phyloP scores from a whole-genome alignment of 2,113 vertebrate genomes.

The Tachuris rubrigastra region DNA sequence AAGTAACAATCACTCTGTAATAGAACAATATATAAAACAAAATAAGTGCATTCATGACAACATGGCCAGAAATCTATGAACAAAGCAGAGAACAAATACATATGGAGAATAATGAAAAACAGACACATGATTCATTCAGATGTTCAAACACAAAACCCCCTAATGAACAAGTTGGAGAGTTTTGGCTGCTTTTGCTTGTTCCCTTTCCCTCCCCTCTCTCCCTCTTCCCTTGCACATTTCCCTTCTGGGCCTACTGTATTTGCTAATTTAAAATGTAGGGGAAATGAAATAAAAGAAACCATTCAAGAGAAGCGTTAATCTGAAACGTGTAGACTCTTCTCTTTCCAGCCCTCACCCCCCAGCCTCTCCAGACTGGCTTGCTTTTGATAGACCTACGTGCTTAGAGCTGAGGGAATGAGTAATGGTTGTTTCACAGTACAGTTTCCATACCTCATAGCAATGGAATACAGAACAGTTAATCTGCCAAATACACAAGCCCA shows the following conservation, averaged over 20 bases:
- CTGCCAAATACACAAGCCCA: constrained; percentile 75
- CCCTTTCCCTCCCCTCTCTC: background rate
- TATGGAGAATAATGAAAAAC: constrained; percentile 63
- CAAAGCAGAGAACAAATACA: constrained; percentile 44
- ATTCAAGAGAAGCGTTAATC: constrained; percentile 36
- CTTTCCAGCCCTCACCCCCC: background rate
- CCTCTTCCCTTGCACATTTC: background rate
- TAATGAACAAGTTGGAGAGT: constrained; percentile 8
- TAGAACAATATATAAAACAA: constrained; percentile 53
- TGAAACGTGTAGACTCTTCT: constrained; percentile 14
- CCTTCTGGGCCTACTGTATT: constrained; percentile 34
- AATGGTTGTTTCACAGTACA: constrained; percentile 68
- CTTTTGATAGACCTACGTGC: constrained; percentile 51
- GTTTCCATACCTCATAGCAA: constrained; percentile 80
- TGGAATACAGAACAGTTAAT: constrained; percentile 74
- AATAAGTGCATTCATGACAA: constrained; percentile 38
- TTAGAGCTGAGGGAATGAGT: constrained; percentile 56
- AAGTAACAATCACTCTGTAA: constrained; percentile 13
- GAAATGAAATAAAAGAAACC: constrained; percentile 36
- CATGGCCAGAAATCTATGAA: constrained; percentile 61
- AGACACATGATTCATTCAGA: constrained; percentile 61
- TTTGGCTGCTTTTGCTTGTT: constrained; percentile 39
- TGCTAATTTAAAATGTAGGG: constrained; percentile 50
- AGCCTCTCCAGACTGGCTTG: background rate
- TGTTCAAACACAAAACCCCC: constrained; percentile 29